Evolutionary conservation across 92 coral and sea anemone species (phyloP), one percentile per base, ranked within the genome.

Genomic region (Actinostola sp.): DNA sequence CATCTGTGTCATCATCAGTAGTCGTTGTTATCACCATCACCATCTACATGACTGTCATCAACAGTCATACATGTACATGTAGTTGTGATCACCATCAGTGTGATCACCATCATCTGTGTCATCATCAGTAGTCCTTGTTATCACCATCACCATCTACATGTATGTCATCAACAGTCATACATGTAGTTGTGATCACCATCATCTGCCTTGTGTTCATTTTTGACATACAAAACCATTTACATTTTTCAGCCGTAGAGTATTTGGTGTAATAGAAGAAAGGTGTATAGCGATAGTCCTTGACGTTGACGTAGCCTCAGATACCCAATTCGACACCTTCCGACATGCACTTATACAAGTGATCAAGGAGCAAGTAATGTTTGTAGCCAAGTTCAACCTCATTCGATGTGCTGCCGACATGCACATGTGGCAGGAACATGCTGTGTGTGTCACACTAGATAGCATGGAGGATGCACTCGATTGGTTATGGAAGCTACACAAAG

Each of bases 331-430:
- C 49, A 73, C 81, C 5, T 86, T 73, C 52, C 93, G 89, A 13
- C 93, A 95, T 79, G 96, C 96, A 1, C 82, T 95, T 38, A 79
- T 88, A 0, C 97, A 89, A 75, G 71, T 85, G 33, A 83, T 95
- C 12, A 95, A 95, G 68, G 99, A 95, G 42, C 99, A 95, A 70
- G 87, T 95, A 42, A 87, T 95, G 90, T 95, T 92, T 64, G 66
- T 95, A 34, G 83, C 99, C 29, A 95, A 92, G 75, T 74, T 95
- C 55, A 95, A 95, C 72, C 81, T 95, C 30, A 88, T 91, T 59
- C 89, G 99, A 69, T 91, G 97, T 81, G 89, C 99, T 0, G 64
- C 86, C 28, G 89, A 88, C 61, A 54, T 87, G 63, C 83, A 92
- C 21, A 63, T 78, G 13, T 95, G 99, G 99, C 95, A 95, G 38